Conservation (phyloP, 1,140 invertebrate species). For the Globodera rostochiensis region DNA sequence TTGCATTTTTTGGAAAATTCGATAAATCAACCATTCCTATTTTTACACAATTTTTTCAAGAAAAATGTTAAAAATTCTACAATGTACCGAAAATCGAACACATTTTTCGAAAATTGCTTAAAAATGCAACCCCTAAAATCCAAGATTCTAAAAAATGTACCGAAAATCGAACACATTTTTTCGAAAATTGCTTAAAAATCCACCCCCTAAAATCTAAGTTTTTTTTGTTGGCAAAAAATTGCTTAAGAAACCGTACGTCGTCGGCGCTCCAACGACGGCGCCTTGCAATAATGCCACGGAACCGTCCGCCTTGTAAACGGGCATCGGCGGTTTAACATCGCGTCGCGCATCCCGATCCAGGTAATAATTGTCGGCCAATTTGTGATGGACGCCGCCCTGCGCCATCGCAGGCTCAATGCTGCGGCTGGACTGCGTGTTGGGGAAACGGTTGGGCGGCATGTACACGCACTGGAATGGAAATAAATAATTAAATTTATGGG, state of each 20-base stretch:
- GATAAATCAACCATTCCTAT: no score
- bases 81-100: neutral
- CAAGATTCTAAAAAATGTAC: no score
- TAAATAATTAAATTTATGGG: neutral
- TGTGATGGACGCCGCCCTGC: conserved; percentile 41
- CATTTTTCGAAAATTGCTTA: no score
- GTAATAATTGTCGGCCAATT: conserved; percentile 45
- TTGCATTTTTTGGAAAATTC: neutral
- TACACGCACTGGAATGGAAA: neutral
- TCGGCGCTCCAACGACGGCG: neutral
- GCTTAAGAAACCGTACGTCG: neutral
- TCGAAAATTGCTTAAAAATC: no score
- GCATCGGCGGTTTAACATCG: conserved; percentile 33
- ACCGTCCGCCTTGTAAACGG: conserved; percentile 37
- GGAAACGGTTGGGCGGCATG: conserved; percentile 31
- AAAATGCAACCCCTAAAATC: no score
- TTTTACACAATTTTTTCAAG: no score
- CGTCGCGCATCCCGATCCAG: conserved; percentile 38
- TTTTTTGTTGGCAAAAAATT: neutral
- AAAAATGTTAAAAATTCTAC: neutral
- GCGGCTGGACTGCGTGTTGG: conserved; percentile 44
- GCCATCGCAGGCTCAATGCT: conserved; percentile 32
- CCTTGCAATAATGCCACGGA: conserved; percentile 5
- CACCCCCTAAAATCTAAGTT: no score
- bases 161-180: neutral